A percentile compares a stretch with the other conserved stretches of the same genome.
Evolutionary conservation across 2,888 invertebrate genomes (phyloP).

Genomic region (Leucania comma): DNA sequence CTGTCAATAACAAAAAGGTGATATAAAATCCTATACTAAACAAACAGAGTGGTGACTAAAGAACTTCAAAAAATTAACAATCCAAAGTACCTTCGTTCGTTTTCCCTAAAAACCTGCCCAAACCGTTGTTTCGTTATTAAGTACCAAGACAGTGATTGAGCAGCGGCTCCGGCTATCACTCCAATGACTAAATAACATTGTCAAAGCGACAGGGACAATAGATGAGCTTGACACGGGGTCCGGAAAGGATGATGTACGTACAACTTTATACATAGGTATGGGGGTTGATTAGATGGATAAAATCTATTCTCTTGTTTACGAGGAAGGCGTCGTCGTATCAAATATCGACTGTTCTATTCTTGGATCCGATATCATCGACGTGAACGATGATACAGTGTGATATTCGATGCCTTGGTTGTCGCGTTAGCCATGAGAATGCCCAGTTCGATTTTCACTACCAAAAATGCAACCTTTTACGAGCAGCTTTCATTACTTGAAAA

Average conservation of each 20-base stretch:
- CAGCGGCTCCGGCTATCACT: slow-evolving; percentile 32
- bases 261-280: slow-evolving; percentile 30
- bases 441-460: not conserved
- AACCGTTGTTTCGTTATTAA: slow-evolving; percentile 46
- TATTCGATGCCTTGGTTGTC: not conserved
- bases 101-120: slow-evolving; percentile 22
- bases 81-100: not conserved
- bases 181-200: slow-evolving; percentile 13
- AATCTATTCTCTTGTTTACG: slow-evolving; percentile 41
- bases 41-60: not conserved
- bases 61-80: not conserved
- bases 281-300: slow-evolving; percentile 42
- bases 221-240: slow-evolving; percentile 50
- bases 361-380: not conserved
- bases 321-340: slow-evolving; percentile 1
- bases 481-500: too few species aligned
- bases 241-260: slow-evolving; percentile 48
- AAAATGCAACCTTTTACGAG: not conserved
- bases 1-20: too few species aligned
- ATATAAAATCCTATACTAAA: too few species aligned
- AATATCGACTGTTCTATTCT: slow-evolving; percentile 27
- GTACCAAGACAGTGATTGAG: slow-evolving; percentile 55
- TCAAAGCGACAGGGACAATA: slow-evolving; percentile 42
- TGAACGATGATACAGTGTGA: not conserved
- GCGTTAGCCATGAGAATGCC: not conserved